Conservation (phyloP, 2,888 invertebrate genomes). For the Synergus umbraculus region DNA sequence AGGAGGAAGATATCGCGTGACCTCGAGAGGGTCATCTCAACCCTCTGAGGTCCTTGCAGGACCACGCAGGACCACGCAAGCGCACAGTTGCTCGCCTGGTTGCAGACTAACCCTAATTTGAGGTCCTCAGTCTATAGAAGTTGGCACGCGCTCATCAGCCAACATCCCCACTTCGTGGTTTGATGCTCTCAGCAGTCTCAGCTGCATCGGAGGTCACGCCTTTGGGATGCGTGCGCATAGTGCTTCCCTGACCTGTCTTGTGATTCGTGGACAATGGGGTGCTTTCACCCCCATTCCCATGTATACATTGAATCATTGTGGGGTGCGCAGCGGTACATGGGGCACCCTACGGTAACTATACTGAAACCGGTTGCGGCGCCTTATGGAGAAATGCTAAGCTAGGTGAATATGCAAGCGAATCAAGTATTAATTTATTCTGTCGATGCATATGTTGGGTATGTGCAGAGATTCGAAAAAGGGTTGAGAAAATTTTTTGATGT, state of each 20-base stretch:
- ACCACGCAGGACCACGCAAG: slow-evolving; percentile 67
- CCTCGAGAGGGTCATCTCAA: slow-evolving; percentile 28
- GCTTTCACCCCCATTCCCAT: not conserved
- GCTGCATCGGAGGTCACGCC: slow-evolving; percentile 45
- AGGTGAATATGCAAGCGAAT: no score
- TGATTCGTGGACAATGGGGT: slow-evolving; percentile 12
- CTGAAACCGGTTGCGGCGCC: not conserved
- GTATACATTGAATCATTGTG: not conserved
- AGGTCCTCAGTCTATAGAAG: slow-evolving; percentile 37
- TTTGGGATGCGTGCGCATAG: slow-evolving; percentile 45
- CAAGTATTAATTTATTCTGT: no score
- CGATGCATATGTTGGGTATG: no score
- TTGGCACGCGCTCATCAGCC: slow-evolving; percentile 46
- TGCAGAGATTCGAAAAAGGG: no score
- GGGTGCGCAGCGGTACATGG: not conserved
- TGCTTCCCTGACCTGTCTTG: not conserved
- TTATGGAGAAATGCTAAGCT: not conserved
- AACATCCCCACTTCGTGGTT: slow-evolving; percentile 5
- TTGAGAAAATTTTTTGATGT: no score
- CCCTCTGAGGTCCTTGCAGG: slow-evolving; percentile 44
- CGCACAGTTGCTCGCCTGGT: slow-evolving; percentile 71
- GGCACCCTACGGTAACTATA: not conserved
- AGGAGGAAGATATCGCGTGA: slow-evolving; percentile 42
- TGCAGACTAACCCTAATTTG: slow-evolving; percentile 68
- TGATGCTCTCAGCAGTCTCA: not conserved